Percentiles rank a stretch among this genome's conserved stretches.
Conservation (phyloP, 2,797 vertebrate species). For the Lepus townsendii region DNA sequence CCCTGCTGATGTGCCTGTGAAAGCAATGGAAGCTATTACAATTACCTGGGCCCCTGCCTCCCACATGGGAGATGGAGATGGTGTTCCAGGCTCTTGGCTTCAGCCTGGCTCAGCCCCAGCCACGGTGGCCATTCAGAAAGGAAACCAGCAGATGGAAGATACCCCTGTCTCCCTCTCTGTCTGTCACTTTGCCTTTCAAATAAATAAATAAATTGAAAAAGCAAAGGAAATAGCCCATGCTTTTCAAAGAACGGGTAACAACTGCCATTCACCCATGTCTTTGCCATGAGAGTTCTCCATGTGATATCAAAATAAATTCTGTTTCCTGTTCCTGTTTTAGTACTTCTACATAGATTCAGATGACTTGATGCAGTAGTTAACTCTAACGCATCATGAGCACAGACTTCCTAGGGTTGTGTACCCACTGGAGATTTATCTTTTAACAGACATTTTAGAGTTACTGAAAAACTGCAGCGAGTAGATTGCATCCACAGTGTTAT, state of each 20-base stretch:
- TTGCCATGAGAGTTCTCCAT: not conserved
- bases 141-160: too few relatives aligned
- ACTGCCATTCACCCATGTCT: not conserved
- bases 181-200: too few relatives aligned
- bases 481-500: not conserved
- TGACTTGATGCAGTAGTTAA: not conserved
- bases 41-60: too few relatives aligned
- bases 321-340: not conserved
- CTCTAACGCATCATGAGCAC: not conserved
- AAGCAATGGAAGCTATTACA: too few relatives aligned
- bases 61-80: too few relatives aligned
- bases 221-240: not conserved
- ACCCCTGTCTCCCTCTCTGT: too few relatives aligned
- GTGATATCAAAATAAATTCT: not conserved
- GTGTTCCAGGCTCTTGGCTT: too few relatives aligned
- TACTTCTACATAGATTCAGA: not conserved
- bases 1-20: too few relatives aligned
- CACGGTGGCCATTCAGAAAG: too few relatives aligned
- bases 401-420: accelerated
- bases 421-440: not conserved
- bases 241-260: not conserved
- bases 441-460: not conserved
- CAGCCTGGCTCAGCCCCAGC: too few relatives aligned
- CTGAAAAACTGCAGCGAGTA: not conserved
- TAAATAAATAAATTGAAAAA: too few relatives aligned